A percentile compares a stretch with the other conserved stretches of the same genome.
Evolutionary conservation across 2,113 vertebrate genomes (phyloP).

Genomic region (Scartelaos histophorus): DNA sequence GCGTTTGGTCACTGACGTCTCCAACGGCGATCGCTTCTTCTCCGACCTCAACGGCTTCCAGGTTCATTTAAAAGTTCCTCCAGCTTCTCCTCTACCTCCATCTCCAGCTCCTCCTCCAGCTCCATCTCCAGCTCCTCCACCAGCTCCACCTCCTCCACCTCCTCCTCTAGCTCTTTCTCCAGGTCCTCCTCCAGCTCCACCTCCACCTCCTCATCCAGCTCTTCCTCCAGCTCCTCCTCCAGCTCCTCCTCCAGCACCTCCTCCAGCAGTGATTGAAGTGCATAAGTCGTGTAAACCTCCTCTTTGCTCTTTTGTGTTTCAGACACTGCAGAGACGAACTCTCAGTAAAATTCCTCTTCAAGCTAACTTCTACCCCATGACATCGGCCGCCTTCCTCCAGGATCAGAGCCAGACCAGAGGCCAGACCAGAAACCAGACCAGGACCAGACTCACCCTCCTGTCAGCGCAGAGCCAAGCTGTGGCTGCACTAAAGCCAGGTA

Average conservation of each 20-base stretch:
- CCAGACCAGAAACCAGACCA: not conserved
- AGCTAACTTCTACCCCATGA: slow-evolving; percentile 93
- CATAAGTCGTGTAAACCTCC: too few relatives aligned
- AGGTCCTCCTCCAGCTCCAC: too few relatives aligned
- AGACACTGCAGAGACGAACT: slow-evolving; percentile 88
- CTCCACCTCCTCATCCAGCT: too few relatives aligned
- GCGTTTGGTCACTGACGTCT: slow-evolving; percentile 84
- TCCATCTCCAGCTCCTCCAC: too few relatives aligned
- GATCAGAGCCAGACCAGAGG: slow-evolving; percentile 54
- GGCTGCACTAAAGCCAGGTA: slow-evolving; percentile 84
- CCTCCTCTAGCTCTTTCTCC: too few relatives aligned
- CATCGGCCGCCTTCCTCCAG: slow-evolving; percentile 85
- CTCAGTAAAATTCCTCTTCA: slow-evolving; percentile 89
- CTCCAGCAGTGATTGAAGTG: too few relatives aligned
- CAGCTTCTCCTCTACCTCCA: too few relatives aligned
- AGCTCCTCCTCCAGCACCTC: too few relatives aligned
- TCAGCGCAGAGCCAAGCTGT: slow-evolving; percentile 88
- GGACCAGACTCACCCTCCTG: slow-evolving; percentile 80
- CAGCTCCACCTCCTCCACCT: too few relatives aligned
- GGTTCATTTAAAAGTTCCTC: too few relatives aligned
- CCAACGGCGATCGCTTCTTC: slow-evolving; percentile 85
- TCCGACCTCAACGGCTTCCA: slow-evolving; percentile 93
- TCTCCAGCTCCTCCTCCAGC: too few relatives aligned
- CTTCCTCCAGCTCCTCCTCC: too few relatives aligned
- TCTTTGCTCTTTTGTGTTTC: not conserved